Base-by-base conservation (phyloP, 2,888 invertebrate species). In the Mesorhabditis spiculigera region DNA sequence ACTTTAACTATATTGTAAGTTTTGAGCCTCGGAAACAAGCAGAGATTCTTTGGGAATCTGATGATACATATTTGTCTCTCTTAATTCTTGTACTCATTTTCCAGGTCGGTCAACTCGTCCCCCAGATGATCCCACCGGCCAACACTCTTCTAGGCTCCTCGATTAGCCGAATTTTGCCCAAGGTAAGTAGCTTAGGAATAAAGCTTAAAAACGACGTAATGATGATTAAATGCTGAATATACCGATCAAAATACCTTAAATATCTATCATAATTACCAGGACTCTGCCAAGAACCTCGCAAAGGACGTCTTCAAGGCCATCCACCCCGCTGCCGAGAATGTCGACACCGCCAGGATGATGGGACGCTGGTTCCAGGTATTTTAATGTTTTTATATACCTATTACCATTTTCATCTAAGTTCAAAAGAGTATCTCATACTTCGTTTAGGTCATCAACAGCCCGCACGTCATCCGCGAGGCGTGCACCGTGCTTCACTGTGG, bases 311-410 rank as follows among this genome's bases (percentile, higher is more conserved):
- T 73, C 78, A 77, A 83, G 44, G 82, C 85, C 5, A 79, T 86
- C 8, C 85, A 86, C 66, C 85, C 86, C 66, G 81, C 85, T 10
- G 82, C 85, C n/a, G 85, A 84, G 65, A 82, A 82, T 72, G 85
- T 86, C 28, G 86, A 86, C 44, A 82, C 82, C 58, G 85, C 84
- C 45, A 73, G 86, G 62, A 86, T 86, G 86, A 86, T 86, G 86
- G 86, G 86, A 67, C 76, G 86, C 68, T 86, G 86, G 86, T 86
- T 86, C 78, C 86, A 86, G 76, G 58, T 50, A 82, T 84, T n/a
- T 43, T 66, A 68, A 66, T 50, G 8, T 28, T 28, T 28, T 28
- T 28, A 28, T 1, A 28, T 28, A 28, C 28, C 28, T 28, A 28
- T 28, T 28, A 28, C 1, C 28, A 28, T 28, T 28, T 28, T 28